phyloP scores from a whole-genome alignment of 2,797 vertebrate genomes.

The Eidolon dupreanum region DNA sequence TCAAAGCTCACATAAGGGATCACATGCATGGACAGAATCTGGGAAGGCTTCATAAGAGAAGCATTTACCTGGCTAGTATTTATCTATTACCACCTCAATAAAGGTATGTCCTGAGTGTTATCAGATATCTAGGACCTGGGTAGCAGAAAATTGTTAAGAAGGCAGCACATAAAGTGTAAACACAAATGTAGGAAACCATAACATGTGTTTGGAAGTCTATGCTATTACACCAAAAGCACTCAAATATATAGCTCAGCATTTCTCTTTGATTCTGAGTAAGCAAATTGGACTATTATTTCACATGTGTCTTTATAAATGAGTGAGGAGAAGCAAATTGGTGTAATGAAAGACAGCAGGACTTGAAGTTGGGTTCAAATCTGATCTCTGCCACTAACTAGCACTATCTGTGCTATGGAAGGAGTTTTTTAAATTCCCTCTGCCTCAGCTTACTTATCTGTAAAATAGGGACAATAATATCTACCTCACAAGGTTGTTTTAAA shows the following conservation, averaged over 20 bases:
- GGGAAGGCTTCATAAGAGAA: not conserved
- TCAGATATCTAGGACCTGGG: not conserved
- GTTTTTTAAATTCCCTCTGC: not conserved
- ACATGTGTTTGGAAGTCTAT: not conserved
- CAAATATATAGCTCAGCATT: not conserved
- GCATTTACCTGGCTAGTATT: not conserved
- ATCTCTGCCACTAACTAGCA: not conserved
- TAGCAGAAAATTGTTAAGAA: not conserved
- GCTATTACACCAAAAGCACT: too few relatives aligned
- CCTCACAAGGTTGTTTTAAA: not conserved
- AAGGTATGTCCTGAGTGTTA: not conserved
- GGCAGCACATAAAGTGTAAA: not conserved
- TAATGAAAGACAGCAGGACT: not conserved
- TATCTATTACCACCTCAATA: not conserved
- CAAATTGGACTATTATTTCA: not conserved
- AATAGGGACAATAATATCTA: not conserved
- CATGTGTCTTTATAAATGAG: not conserved
- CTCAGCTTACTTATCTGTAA: not conserved
- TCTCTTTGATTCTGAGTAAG: not conserved
- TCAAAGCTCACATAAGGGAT: not conserved
- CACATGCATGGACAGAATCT: not conserved
- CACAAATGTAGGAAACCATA: not conserved
- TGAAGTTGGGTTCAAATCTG: not conserved
- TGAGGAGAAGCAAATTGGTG: not conserved
- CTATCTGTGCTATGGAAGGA: not conserved